Evolutionary conservation across 2,888 invertebrate species (phyloP), one percentile per base, ranked within the genome.

Genomic region (Protophormia terraenovae): DNA sequence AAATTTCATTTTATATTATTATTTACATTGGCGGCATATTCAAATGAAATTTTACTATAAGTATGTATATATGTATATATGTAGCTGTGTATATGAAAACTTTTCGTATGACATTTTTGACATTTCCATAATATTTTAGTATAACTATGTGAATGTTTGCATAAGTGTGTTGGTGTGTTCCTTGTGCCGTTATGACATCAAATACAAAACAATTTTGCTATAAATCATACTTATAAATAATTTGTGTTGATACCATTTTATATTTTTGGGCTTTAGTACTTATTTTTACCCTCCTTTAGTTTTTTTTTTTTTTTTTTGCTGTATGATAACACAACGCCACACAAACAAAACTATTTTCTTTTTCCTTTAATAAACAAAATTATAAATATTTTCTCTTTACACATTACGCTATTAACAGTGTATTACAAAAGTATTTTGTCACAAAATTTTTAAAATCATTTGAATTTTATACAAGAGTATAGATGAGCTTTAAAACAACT

Each of bases 191-290:
- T 60, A 35, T 66, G 75, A 76, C 75, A 76, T 66, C 55, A 22
- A 66, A 75, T 35, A 53, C 14, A 53, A 14, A 24, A 19, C 14
- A 12, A 35, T 47, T 38, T 60, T 35, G 50, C 32, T 35, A 78
- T 77, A 77, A 77, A 77, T 77, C 77, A 69, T 69, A 22, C 60
- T 64, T 64, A 45, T 14, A 69, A 62, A 62, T 71, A 71, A 67
- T 71, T 60, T 50, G 12, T 60, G 62, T 41, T 79, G 45, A 71
- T 79, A 71, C 64, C 38, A 24, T 71, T 38, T 62, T 38, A 16
- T 62, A 50, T 72, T 71, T 50, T 41, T 24, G 27, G 53, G 62
- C 50, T 38, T 62, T 16, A 69, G 38, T 35, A 19, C 10, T 60
- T 60, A 32, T 16, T 60, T 78, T 62, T 38, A 16, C 45, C 45